A percentile compares a stretch with the other conserved stretches of the same genome.
Evolutionary conservation across 2,797 vertebrate species (phyloP).

Genomic region (Sebastes hopkinsi): DNA sequence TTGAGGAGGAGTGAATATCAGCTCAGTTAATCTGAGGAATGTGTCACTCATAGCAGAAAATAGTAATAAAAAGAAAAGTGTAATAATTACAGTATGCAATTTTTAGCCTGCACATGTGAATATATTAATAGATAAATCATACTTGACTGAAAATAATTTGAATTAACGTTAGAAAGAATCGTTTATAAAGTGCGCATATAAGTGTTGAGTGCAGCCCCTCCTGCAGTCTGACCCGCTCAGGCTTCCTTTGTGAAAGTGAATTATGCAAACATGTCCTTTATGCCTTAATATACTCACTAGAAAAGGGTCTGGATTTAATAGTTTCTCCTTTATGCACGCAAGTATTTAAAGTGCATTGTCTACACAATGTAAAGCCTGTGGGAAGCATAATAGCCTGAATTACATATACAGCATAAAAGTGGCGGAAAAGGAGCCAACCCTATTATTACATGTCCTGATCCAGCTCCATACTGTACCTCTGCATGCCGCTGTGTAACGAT

Average conservation of each 20-base stretch:
- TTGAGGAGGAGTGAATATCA: neutral
- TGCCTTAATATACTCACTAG: neutral
- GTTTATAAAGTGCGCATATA: too few relatives aligned
- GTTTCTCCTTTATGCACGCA: neutral
- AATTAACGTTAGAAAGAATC: too few relatives aligned
- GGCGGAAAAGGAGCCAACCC: slow-evolving; percentile 2
- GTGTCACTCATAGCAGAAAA: neutral
- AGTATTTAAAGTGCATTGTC: slow-evolving; percentile 1
- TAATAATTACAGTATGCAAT: neutral
- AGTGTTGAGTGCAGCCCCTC: neutral
- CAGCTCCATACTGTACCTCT: slow-evolving; percentile 49
- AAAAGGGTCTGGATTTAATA: neutral
- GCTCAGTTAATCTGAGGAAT: neutral
- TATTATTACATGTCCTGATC: slow-evolving; percentile 50
- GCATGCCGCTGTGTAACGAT: slow-evolving; percentile 61
- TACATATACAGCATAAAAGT: slow-evolving; percentile 37
- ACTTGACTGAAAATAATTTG: neutral
- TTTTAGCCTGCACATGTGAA: neutral
- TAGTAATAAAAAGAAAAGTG: neutral
- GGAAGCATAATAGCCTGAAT: slow-evolving; percentile 30
- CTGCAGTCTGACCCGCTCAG: neutral
- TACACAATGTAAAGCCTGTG: slow-evolving; percentile 7
- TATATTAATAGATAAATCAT: neutral
- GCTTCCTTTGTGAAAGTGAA: neutral
- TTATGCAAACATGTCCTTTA: neutral